Conservation (phyloP, 2,888 invertebrate species). For the Cosmia pyralina region DNA sequence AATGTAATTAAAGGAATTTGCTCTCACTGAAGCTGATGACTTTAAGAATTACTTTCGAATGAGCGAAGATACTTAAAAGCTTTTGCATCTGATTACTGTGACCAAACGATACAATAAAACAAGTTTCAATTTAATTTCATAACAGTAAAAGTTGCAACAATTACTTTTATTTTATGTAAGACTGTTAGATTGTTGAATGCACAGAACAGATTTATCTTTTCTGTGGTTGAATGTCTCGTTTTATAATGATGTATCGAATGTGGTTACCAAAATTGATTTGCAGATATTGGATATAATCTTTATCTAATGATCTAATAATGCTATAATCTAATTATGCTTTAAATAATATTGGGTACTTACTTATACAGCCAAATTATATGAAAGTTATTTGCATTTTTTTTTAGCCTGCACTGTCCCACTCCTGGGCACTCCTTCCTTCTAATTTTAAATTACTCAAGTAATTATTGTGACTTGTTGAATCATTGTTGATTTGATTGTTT, state of each 20-base stretch:
- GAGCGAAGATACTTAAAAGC: too few species aligned
- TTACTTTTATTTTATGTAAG: constrained; percentile 30
- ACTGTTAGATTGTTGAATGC: constrained; percentile 2
- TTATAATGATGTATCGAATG: constrained; percentile 2
- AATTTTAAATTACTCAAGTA: too few species aligned
- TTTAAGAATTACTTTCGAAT: too few species aligned
- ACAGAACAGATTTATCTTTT: too few species aligned
- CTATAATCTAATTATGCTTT: constrained; percentile 5
- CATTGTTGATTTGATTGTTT: neutral
- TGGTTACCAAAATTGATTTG: neutral
- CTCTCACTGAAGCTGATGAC: too few species aligned
- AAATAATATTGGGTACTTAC: neutral
- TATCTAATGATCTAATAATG: neutral
- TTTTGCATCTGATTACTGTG: too few species aligned
- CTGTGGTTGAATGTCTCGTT: constrained; percentile 6
- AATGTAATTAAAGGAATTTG: too few species aligned
- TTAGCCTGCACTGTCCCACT: too few species aligned
- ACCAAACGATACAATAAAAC: constrained; percentile 12
- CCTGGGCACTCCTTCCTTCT: too few species aligned
- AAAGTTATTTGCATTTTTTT: too few species aligned
- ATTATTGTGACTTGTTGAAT: neutral
- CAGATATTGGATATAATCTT: neutral
- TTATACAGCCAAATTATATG: too few species aligned
- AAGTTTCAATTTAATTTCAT: constrained; percentile 15
- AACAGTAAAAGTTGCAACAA: constrained; percentile 34